phyloP scores from a whole-genome alignment of 2,888 invertebrate genomes.

The Agriopis leucophaearia region DNA sequence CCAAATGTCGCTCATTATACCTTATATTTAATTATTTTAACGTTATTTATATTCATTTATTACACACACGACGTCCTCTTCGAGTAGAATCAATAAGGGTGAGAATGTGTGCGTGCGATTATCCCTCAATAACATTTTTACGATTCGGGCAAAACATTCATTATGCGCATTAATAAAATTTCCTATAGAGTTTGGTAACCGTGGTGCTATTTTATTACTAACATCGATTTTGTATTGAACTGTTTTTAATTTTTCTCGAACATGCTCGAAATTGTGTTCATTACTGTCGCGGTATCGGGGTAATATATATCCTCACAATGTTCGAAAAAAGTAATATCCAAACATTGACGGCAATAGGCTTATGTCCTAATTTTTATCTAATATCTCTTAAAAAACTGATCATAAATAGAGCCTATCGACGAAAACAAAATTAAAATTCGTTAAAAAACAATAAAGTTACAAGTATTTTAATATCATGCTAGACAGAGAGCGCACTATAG shows the following conservation, averaged over 20 bases:
- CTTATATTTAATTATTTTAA: constrained; percentile 29
- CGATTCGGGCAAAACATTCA: not conserved
- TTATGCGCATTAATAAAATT: constrained; percentile 1
- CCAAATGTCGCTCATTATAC: constrained; percentile 44
- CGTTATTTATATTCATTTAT: constrained; percentile 39
- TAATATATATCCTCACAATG: not conserved
- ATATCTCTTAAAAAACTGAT: too few relatives aligned
- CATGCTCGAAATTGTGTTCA: not conserved
- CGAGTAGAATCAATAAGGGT: constrained; percentile 41
- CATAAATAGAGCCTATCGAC: too few relatives aligned
- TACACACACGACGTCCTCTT: constrained; percentile 26
- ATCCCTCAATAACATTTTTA: constrained; percentile 18
- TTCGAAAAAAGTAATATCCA: not conserved
- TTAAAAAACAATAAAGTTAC: too few relatives aligned
- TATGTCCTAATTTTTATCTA: too few relatives aligned
- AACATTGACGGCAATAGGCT: too few relatives aligned
- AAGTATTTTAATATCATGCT: too few relatives aligned
- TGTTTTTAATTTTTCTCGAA: not conserved
- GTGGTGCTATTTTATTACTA: constrained; percentile 13
- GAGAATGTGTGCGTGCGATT: constrained; percentile 48
- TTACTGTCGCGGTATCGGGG: not conserved
- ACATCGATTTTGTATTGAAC: not conserved
- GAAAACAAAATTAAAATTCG: too few relatives aligned
- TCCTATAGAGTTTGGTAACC: not conserved
- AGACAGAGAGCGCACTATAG: too few relatives aligned